phyloP scores from a whole-genome alignment of 2,113 vertebrate genomes.

The Poecile atricapillus region DNA sequence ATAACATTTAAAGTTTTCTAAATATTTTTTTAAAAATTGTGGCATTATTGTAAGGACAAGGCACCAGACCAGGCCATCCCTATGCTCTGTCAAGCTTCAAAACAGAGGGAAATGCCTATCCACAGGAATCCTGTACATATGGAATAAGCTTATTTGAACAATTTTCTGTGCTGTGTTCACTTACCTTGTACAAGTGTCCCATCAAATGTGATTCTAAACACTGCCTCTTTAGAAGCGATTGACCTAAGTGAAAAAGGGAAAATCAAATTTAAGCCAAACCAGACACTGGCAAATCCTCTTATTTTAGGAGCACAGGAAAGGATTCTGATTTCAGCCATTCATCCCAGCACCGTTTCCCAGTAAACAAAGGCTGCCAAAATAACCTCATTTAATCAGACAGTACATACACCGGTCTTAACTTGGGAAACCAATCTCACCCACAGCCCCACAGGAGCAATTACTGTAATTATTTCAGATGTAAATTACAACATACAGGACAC shows the following conservation, averaged over 20 bases:
- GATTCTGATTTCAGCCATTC: background rate
- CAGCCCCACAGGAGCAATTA: background rate
- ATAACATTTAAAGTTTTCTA: background rate
- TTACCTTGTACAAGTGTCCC: constrained; percentile 20
- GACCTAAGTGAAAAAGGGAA: background rate
- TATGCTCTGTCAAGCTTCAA: background rate
- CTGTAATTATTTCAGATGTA: background rate
- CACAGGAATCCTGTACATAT: background rate
- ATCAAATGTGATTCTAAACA: constrained; percentile 9
- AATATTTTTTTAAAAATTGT: background rate
- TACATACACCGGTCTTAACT: background rate
- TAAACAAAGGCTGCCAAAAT: background rate
- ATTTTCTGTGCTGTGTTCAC: background rate
- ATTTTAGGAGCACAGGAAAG: background rate
- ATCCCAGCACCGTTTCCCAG: background rate
- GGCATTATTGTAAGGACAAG: background rate
- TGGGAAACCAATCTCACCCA: background rate
- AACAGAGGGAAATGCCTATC: background rate
- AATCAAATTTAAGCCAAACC: background rate
- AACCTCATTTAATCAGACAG: background rate
- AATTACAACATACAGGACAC: background rate
- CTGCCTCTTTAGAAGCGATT: background rate
- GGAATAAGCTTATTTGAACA: background rate
- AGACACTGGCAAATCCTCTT: background rate
- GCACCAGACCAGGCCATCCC: background rate